phyloP scores from a whole-genome alignment of 2,797 vertebrate species.

The Liparis tanakae region DNA sequence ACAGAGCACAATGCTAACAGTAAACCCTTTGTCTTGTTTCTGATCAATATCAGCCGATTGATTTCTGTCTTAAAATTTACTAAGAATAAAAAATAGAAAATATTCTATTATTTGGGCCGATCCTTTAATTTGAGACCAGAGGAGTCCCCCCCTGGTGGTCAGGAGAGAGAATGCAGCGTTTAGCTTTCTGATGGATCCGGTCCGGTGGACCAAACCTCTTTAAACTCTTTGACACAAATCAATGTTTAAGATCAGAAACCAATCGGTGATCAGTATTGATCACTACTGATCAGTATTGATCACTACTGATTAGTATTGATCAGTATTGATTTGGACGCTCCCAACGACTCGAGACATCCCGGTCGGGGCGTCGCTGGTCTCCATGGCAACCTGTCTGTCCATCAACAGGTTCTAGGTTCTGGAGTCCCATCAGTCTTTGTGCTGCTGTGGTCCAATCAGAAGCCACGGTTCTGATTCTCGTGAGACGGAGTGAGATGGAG shows the following conservation, averaged over 20 bases:
- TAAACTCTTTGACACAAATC: slow-evolving; percentile 2
- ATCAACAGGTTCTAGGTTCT: slow-evolving; percentile 45
- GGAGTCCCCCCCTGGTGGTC: too few relatives aligned
- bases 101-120: neutral
- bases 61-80: neutral
- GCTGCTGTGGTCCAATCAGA: slow-evolving; percentile 63
- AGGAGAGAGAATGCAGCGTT: too few relatives aligned
- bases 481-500: slow-evolving; percentile 29
- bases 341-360: slow-evolving; percentile 14
- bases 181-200: too few relatives aligned
- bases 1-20: slow-evolving; percentile 59
- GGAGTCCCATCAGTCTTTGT: slow-evolving; percentile 60
- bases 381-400: slow-evolving; percentile 49
- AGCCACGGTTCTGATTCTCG: slow-evolving; percentile 30
- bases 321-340: neutral
- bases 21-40: slow-evolving; percentile 42
- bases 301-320: too few relatives aligned
- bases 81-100: neutral
- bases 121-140: neutral
- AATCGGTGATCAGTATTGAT: neutral
- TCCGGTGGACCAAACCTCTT: too few relatives aligned
- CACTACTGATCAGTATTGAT: neutral
- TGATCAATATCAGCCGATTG: slow-evolving; percentile 38
- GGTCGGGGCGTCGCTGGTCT: slow-evolving; percentile 70
- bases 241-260: slow-evolving; percentile 8